Evolutionary conservation across 2,888 invertebrate species (phyloP).

Genomic region (Ctena decussata): DNA sequence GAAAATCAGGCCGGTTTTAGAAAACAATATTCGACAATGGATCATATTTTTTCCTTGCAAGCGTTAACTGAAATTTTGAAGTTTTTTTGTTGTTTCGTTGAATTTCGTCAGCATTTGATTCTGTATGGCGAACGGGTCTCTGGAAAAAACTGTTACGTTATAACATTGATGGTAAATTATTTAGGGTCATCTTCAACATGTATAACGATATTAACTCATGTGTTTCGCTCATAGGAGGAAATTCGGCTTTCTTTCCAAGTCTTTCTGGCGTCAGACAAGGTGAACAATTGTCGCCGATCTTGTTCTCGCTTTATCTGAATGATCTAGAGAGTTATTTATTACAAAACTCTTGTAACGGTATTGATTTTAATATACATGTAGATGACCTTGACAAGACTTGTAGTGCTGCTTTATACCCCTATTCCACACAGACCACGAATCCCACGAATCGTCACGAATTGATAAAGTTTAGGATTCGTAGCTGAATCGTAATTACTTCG

Average conservation of each 20-base stretch:
- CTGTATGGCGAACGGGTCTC: conserved; percentile 5
- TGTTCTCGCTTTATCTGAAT: conserved; percentile 7
- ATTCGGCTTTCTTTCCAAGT: not conserved
- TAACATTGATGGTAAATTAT: not conserved
- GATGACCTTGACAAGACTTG: too few relatives aligned
- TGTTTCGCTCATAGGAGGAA: not conserved
- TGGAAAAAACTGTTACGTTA: conserved; percentile 7
- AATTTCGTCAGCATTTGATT: conserved; percentile 19
- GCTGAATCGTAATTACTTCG: too few relatives aligned
- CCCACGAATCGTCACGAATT: too few relatives aligned
- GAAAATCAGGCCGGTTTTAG: not conserved
- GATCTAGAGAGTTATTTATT: conserved; percentile 11
- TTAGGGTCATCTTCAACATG: not conserved
- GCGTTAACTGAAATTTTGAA: conserved; percentile 5
- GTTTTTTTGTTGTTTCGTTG: conserved; percentile 7
- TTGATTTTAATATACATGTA: too few relatives aligned
- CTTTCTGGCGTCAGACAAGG: conserved; percentile 15
- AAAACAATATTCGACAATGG: too few relatives aligned
- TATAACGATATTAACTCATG: conserved; percentile 12
- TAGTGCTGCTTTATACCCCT: too few relatives aligned
- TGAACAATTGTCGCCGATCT: not conserved
- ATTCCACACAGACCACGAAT: too few relatives aligned
- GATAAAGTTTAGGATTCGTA: too few relatives aligned
- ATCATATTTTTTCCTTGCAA: conserved; percentile 15
- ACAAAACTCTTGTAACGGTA: too few relatives aligned